These are phyloP conservation scores for Martes martes DNA, from an alignment of 2,113 vertebrate genomes.

Conservation along the genomic window DNA sequence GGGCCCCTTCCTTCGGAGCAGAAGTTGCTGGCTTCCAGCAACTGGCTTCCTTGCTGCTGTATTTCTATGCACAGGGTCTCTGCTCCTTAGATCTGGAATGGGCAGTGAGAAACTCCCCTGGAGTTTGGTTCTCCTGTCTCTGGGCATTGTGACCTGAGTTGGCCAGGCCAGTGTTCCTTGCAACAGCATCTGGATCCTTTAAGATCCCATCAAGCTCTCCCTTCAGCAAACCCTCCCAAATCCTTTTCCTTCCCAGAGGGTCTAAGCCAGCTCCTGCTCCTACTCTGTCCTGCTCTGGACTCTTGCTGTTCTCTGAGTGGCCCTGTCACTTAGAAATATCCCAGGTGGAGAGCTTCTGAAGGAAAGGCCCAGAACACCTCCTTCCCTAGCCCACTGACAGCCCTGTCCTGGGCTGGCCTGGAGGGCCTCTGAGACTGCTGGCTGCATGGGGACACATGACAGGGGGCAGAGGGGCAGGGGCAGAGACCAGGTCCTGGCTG, in stretches of 20 bases:
- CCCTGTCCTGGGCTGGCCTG: neutral
- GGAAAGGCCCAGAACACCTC: neutral
- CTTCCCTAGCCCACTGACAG: neutral
- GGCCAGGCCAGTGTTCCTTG: neutral
- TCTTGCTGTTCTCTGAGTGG: neutral
- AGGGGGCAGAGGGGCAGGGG: rapidly evolving
- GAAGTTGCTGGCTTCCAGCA: neutral
- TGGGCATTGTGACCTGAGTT: neutral
- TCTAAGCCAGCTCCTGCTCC: neutral
- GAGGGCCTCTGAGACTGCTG: neutral
- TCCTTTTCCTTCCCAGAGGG: neutral
- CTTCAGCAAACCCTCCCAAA: neutral
- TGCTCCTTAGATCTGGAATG: neutral
- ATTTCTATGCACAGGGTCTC: neutral
- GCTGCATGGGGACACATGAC: neutral
- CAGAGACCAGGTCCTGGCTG: neutral
- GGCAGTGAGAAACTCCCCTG: neutral
- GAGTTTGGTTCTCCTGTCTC: neutral
- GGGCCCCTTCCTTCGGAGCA: neutral
- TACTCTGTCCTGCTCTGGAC: neutral
- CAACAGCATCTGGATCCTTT: neutral
- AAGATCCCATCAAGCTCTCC: too few species aligned
- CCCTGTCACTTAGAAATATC: neutral
- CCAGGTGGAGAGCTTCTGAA: neutral
- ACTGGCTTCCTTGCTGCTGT: neutral